Evolutionary conservation across 2,888 invertebrate species (phyloP).

Genomic region (Seira ritae): DNA sequence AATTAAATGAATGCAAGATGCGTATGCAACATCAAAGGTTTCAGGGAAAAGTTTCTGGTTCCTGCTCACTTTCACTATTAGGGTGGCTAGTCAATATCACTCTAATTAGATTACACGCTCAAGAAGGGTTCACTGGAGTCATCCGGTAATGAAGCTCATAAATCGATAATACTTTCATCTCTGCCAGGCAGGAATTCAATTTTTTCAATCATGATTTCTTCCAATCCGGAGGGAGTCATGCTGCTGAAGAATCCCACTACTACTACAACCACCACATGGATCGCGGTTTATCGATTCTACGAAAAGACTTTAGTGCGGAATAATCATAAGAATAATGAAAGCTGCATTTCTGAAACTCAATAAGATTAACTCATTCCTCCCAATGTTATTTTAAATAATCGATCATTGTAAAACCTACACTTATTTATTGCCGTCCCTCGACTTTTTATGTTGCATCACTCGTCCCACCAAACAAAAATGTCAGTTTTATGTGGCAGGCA

Average conservation of each 20-base stretch:
- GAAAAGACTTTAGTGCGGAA: not conserved
- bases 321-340: not conserved
- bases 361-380: not conserved
- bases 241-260: not conserved
- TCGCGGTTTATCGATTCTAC: not conserved
- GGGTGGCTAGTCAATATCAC: not conserved
- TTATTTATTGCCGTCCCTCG: not conserved
- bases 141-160: conserved; percentile 50
- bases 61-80: no score
- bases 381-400: not conserved
- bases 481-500: not conserved
- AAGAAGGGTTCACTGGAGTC: conserved; percentile 26
- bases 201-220: conserved; percentile 21
- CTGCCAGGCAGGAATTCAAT: conserved; percentile 30
- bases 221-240: not conserved
- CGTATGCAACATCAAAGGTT: no score
- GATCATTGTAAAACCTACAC: not conserved
- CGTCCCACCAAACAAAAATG: not conserved
- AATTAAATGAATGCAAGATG: no score
- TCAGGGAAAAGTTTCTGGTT: no score
- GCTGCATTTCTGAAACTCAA: not conserved
- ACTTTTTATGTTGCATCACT: not conserved
- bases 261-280: not conserved
- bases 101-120: conserved; percentile 35
- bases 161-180: conserved; percentile 32